Base-by-base conservation (phyloP, 2,888 invertebrate species). In the Drosophila tanythrix region DNA sequence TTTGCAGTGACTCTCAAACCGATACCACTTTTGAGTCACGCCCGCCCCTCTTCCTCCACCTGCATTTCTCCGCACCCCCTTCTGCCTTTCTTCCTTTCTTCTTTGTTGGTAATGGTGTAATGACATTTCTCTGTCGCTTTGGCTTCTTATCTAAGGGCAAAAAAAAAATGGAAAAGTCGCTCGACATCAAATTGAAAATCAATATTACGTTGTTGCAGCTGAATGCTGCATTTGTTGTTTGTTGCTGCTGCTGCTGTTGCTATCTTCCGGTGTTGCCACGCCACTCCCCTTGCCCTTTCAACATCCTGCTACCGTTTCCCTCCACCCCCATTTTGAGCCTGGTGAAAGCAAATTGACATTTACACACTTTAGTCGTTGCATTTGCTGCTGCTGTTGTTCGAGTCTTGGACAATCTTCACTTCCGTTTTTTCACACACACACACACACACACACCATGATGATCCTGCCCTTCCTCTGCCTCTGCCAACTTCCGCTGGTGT, bases 161-260 rank as follows among this genome's bases (percentile, higher is more conserved):
- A 56, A 25, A 15, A 13, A 15, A 51, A 53, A 52, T n/a, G 27
- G 15, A 35, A 59, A 66, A 68, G 73, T 72, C 56, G 65, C 70
- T 64, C 65, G 70, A 43, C 75, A 65, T 74, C 78, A 90, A 90
- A 90, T 90, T 91, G 90, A 90, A 91, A 90, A 90, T 91, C 90
- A 85, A 90, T 90, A 90, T 74, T 73, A 61, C 69, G 71, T 56
- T 81, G 70, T 60, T 79, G 80, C 43, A 55, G 33, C 2, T 25
- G 25, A 46, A 25, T 62, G 63, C 57, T 53, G 71, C 55, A 62
- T 60, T 10, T 56, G 63, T 27, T 74, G 66, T 6, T 67, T 63
- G 63, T 36, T 66, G 67, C 52, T 70, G 69, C 11, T 65, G 81
- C 52, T 70, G 69, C 11, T 65, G 81, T 55, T 74, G 76, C 70